Conservation (phyloP, 2,113 vertebrate species). For the Oncorhynchus gorbuscha region DNA sequence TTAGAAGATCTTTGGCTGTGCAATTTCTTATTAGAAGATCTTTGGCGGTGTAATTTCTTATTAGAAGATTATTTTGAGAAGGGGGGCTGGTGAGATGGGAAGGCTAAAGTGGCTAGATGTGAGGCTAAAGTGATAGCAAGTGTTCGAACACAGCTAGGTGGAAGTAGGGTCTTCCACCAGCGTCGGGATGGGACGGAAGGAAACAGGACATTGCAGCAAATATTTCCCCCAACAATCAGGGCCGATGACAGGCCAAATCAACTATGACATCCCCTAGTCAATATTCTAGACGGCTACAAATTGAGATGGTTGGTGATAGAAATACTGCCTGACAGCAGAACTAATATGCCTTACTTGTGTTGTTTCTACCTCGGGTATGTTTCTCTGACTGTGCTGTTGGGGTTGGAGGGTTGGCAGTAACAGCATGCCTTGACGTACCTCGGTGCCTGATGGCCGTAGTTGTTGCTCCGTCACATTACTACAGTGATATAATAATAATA, state of each 20-base stretch:
- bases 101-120: too few species aligned
- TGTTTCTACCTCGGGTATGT: conserved; percentile 31
- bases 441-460: neutral
- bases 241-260: conserved; percentile 35
- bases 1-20: conserved; percentile 65
- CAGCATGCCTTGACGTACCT: neutral
- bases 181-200: conserved; percentile 5
- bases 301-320: conserved; percentile 29
- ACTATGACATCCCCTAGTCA: conserved; percentile 40
- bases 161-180: conserved; percentile 24
- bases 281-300: conserved; percentile 38
- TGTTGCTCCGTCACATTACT: neutral
- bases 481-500: neutral
- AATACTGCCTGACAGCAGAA: conserved; percentile 44
- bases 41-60: conserved; percentile 69
- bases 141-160: conserved; percentile 1
- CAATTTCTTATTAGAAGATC: conserved; percentile 74
- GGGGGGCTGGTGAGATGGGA: conserved; percentile 26
- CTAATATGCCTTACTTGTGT: conserved; percentile 47
- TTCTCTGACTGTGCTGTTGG: conserved; percentile 12
- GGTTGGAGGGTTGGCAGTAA: conserved; percentile 6
- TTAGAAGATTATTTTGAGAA: conserved; percentile 69
- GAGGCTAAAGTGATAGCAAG: conserved; percentile 25
- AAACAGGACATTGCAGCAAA: conserved; percentile 4
- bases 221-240: conserved; percentile 36